Conservation (phyloP, 2,113 vertebrate species). For the Vimba vimba region DNA sequence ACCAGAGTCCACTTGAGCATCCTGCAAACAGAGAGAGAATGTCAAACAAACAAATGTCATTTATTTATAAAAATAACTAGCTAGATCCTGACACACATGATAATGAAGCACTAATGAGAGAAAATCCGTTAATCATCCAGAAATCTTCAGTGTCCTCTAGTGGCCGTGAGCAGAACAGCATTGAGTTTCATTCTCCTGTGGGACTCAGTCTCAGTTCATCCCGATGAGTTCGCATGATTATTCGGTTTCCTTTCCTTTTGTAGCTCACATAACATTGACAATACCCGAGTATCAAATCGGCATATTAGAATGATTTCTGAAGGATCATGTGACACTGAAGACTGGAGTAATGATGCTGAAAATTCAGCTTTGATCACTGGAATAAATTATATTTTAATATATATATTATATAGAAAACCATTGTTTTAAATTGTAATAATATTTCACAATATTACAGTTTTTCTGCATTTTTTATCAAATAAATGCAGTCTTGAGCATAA, state of each 20-base stretch:
- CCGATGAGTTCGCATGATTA: too few relatives aligned
- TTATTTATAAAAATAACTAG: background rate
- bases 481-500: too few relatives aligned
- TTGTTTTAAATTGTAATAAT: too few relatives aligned
- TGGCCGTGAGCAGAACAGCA: background rate
- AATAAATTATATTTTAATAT: too few relatives aligned
- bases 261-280: background rate
- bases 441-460: too few relatives aligned
- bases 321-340: too few relatives aligned
- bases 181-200: background rate
- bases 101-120: background rate
- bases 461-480: too few relatives aligned
- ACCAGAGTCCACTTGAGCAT: conserved; percentile 28
- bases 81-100: background rate
- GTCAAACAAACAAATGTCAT: background rate
- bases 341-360: too few relatives aligned
- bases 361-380: too few relatives aligned
- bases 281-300: too few relatives aligned
- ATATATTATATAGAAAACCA: too few relatives aligned
- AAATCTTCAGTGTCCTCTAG: background rate
- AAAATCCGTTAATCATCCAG: background rate
- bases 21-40: conserved; percentile 4
- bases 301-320: too few relatives aligned
- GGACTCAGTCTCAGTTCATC: background rate
- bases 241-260: background rate